Base-by-base conservation (phyloP, 2,888 invertebrate species). In the Mylabris sibirica region DNA sequence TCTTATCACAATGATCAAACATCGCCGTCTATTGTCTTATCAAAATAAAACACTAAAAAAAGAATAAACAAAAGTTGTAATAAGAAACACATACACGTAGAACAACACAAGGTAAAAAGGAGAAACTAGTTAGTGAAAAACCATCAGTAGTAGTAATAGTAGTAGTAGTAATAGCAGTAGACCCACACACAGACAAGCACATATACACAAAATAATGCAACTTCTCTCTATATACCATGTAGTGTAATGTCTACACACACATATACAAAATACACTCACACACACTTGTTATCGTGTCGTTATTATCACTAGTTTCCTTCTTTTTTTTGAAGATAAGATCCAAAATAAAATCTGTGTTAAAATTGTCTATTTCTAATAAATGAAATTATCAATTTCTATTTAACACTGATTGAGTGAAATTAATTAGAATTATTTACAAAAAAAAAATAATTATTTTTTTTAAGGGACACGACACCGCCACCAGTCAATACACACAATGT, bases 401-500 rank as follows among this genome's bases (percentile, higher is more conserved):
- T 30, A 30, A 30, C 30, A 30, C 30, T 30, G 30, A n/a, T 30
- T 8, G 4, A 6, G 30, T 30, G 12, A 44, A 44, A 44, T 44
- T 44, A 44, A 44, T 44, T 44, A 17, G 44, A 44, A 44, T 12
- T 44, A 44, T 44, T 44, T 44, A 44, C 44, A 44, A 44, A 17
- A 38, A 11, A n/a, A 38, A 38, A 44, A 38, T 38, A 44, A 44
- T 44, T 44, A 17, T 44, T 44, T 44, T 44, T 4, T 44, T 4
- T 44, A 44, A 44, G 77, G 63, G 35, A 70, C 76, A 80, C 89
- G 87, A 88, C 87, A 87, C 87, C 86, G 87, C 88, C 44, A 44
- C 44, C 87, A 89, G 89, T 90, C 90, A 89, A 90, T 90, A 90
- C 44, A 44, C 44, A 44, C 89, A 89, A 89, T 89, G 89, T 89